Evolutionary conservation across 2,113 vertebrate genomes (phyloP).

Genomic region (Ellobius talpinus): DNA sequence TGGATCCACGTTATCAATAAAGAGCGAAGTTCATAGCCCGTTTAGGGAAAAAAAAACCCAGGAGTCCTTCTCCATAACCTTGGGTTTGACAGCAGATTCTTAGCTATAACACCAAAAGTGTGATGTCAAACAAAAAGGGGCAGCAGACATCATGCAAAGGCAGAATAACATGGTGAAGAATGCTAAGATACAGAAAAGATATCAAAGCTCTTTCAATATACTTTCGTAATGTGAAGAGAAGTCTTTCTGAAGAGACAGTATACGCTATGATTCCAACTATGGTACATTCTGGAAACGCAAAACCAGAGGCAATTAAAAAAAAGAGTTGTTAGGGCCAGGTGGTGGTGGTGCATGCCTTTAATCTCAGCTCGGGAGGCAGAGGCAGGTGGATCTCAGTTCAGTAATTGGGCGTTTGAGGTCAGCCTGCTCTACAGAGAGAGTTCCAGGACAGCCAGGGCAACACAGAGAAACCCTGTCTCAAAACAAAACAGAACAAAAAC

Average conservation of each 20-base stretch:
- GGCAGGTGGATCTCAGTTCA: too few relatives aligned
- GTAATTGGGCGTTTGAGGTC: too few relatives aligned
- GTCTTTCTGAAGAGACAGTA: background rate
- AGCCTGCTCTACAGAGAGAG: too few relatives aligned
- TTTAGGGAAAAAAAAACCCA: background rate
- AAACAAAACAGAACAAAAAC: too few relatives aligned
- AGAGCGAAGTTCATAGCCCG: background rate
- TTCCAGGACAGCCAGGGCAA: too few relatives aligned
- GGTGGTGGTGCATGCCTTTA: too few relatives aligned
- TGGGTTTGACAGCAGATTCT: background rate
- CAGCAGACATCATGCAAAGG: background rate
- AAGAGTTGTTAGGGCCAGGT: too few relatives aligned
- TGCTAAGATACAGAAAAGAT: background rate
- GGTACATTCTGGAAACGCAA: background rate
- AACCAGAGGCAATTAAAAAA: background rate
- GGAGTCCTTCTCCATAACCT: background rate
- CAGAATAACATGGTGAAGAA: background rate
- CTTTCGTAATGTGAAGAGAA: background rate
- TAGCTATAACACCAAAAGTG: background rate
- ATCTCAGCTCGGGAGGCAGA: too few relatives aligned
- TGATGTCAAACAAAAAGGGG: background rate
- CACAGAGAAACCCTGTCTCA: too few relatives aligned
- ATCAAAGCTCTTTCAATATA: background rate
- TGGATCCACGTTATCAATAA: background rate
- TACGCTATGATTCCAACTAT: accelerated